Percentiles rank a stretch among this genome's conserved stretches.
Evolutionary conservation across 2,113 vertebrate species (phyloP).

Genomic region (Sisor rabdophorus): DNA sequence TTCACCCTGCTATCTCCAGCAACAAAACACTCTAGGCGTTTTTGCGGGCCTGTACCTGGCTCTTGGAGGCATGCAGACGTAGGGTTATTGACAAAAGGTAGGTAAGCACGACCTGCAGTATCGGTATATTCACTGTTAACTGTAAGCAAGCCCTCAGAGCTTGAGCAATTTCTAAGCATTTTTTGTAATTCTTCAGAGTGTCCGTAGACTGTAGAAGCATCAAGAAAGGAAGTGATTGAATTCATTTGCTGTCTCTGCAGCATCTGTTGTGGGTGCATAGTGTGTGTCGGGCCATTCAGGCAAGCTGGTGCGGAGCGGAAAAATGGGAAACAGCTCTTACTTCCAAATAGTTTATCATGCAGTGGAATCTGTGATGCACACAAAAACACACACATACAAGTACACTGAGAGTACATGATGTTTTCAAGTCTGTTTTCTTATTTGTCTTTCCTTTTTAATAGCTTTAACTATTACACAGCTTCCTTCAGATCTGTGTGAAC

Average conservation of each 20-base stretch:
- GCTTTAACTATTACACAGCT: background rate
- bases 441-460: background rate
- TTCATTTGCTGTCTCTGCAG: constrained; percentile 84
- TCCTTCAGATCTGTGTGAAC: constrained; percentile 2
- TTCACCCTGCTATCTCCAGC: constrained; percentile 84
- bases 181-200: constrained; percentile 62
- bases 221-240: constrained; percentile 82
- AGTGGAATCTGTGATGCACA: constrained; percentile 65
- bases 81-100: constrained; percentile 69
- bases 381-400: constrained; percentile 9
- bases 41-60: background rate
- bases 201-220: constrained; percentile 88
- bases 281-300: constrained; percentile 39
- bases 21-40: constrained; percentile 81
- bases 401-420: background rate
- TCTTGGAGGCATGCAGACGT: constrained; percentile 73
- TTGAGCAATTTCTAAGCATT: constrained; percentile 74
- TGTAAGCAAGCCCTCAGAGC: constrained; percentile 75
- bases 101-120: constrained; percentile 63
- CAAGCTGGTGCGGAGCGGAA: constrained; percentile 81
- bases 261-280: constrained; percentile 51
- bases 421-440: background rate
- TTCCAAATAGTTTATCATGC: constrained; percentile 44
- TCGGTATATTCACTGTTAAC: constrained; percentile 72
- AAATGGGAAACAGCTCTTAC: constrained; percentile 77